Conservation (phyloP, 2,113 vertebrate genomes). For the Oreochromis tanganicae region DNA sequence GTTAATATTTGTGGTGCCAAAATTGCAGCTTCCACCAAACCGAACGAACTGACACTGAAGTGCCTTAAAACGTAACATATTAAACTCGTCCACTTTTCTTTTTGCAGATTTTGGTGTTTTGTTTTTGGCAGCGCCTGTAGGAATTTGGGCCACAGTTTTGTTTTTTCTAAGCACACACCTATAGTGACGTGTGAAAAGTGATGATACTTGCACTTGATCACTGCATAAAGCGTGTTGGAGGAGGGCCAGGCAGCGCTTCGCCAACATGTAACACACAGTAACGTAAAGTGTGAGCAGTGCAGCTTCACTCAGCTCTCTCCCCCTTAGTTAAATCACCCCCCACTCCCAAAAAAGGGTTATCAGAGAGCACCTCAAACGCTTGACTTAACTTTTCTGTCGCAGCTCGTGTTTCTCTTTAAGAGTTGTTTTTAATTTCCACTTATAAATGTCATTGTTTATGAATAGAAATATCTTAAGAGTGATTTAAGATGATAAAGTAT, state of each 20-base stretch:
- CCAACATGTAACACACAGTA: background rate
- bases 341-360: background rate
- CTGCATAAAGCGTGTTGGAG: constrained; percentile 17
- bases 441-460: constrained; percentile 43
- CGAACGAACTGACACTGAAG: background rate
- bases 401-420: constrained; percentile 24
- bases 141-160: background rate
- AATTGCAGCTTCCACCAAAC: constrained; percentile 20
- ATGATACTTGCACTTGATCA: constrained; percentile 16
- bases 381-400: constrained; percentile 3
- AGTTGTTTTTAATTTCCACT: constrained; percentile 38
- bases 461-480: constrained; percentile 60
- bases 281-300: background rate
- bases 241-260: background rate
- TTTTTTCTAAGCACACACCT: background rate
- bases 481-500: constrained; percentile 64
- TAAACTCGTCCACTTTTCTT: constrained; percentile 15
- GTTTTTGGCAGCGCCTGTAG: background rate
- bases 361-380: constrained; percentile 18
- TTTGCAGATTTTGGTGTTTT: constrained; percentile 12
- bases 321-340: background rate
- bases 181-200: background rate
- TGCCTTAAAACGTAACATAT: background rate
- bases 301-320: background rate
- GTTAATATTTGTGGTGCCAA: constrained; percentile 25